Conservation (phyloP, 2,888 invertebrate genomes). For the Hemistola chrysoprasaria region DNA sequence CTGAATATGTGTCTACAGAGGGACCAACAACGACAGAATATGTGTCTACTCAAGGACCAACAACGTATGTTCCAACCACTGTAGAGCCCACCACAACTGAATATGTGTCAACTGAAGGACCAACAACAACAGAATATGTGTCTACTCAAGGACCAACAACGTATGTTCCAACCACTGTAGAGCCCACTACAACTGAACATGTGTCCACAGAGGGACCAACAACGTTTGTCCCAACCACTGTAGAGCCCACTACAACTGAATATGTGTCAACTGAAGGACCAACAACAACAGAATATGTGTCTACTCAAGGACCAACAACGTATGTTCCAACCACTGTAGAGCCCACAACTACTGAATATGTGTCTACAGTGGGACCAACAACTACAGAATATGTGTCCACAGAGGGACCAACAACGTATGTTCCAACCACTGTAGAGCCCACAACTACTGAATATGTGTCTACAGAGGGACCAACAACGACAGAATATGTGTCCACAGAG, state of each 20-base stretch:
- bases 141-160: not conserved
- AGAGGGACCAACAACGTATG: too few species aligned
- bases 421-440: too few species aligned
- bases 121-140: conserved; percentile 2
- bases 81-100: too few species aligned
- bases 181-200: not conserved
- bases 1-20: too few species aligned
- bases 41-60: conserved; percentile 4
- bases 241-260: too few species aligned
- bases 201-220: conserved; percentile 1
- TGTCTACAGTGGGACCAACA: conserved; percentile 1
- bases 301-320: too few species aligned
- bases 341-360: too few species aligned
- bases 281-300: conserved; percentile 1
- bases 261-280: not conserved
- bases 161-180: not conserved
- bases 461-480: conserved; percentile 1
- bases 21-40: conserved; percentile 2
- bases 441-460: too few species aligned
- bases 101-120: conserved; percentile 1
- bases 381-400: conserved; percentile 2
- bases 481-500: conserved; percentile 1
- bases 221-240: too few species aligned
- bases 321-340: too few species aligned
- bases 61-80: too few species aligned